Evolutionary conservation across 2,888 invertebrate genomes (phyloP).

Genomic region (Eupithecia pulchellata): DNA sequence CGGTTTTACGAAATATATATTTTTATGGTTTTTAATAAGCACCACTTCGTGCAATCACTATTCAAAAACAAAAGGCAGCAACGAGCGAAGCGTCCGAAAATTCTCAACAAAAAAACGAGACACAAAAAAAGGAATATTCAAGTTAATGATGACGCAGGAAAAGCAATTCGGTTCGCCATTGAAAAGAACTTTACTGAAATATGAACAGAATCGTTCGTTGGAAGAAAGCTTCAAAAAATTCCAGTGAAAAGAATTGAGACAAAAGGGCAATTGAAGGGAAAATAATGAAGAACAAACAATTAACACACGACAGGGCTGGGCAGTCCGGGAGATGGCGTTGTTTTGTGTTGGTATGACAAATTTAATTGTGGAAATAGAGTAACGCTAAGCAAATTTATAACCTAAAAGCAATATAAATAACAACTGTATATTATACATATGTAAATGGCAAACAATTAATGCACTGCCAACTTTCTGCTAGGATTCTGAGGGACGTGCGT

Average conservation of each 20-base stretch:
- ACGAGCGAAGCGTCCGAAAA: constrained; percentile 31
- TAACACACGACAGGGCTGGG: constrained; percentile 73
- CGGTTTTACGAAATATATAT: not conserved
- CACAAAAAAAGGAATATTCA: constrained; percentile 50
- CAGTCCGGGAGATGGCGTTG: constrained; percentile 44
- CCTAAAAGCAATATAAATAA: too few relatives aligned
- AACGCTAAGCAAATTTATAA: too few relatives aligned
- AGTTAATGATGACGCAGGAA: constrained; percentile 81
- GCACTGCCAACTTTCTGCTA: too few relatives aligned
- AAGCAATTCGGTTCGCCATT: constrained; percentile 73
- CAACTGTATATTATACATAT: too few relatives aligned
- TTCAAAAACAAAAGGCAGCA: constrained; percentile 36
- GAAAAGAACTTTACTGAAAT: constrained; percentile 70
- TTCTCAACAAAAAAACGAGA: constrained; percentile 36
- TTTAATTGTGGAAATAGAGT: too few relatives aligned
- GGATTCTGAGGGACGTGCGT: too few relatives aligned
- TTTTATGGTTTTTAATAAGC: not conserved
- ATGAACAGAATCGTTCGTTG: constrained; percentile 77
- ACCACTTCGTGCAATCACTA: constrained; percentile 22
- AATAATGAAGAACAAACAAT: constrained; percentile 85
- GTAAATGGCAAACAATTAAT: too few relatives aligned
- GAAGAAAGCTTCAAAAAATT: constrained; percentile 78
- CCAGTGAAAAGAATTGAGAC: constrained; percentile 76
- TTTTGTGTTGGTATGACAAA: not conserved
- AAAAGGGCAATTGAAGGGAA: constrained; percentile 84